Percentiles rank a stretch among this genome's conserved stretches.
phyloP scores from a whole-genome alignment of 2,113 vertebrate species.

The Fukomys damarensis region DNA sequence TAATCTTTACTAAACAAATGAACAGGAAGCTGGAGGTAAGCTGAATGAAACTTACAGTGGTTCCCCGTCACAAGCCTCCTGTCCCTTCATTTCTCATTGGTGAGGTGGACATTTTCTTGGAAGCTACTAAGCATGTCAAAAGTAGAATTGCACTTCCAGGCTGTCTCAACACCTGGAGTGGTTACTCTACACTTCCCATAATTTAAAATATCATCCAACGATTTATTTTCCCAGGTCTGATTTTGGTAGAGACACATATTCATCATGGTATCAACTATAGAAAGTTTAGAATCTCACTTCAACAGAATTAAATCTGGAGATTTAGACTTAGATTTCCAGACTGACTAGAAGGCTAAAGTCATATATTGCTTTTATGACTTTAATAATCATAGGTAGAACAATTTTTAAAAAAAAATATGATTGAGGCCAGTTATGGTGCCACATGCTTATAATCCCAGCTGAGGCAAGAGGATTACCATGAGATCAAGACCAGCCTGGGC shows the following conservation, averaged over 20 bases:
- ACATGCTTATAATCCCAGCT: neutral
- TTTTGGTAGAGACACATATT: neutral
- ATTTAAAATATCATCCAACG: neutral
- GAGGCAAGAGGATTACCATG: neutral
- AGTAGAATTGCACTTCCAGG: neutral
- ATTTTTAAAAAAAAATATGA: neutral
- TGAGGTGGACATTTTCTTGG: neutral
- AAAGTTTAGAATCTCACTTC: neutral
- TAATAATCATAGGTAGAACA: neutral
- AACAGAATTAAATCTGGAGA: neutral
- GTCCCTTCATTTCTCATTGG: neutral
- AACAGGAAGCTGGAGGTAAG: neutral
- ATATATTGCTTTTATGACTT: neutral
- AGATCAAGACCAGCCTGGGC: neutral
- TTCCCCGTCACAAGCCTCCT: neutral
- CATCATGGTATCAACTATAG: neutral
- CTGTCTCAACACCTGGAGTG: neutral
- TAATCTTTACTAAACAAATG: neutral
- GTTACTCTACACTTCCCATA: neutral
- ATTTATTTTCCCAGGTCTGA: neutral
- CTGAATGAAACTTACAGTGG: no score
- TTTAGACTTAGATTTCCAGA: neutral
- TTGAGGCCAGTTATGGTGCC: neutral
- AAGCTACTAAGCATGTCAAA: conserved; percentile 12
- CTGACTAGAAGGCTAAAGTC: conserved; percentile 19